Conservation (phyloP, 2,113 vertebrate genomes). For the Irena cyanogastra region DNA sequence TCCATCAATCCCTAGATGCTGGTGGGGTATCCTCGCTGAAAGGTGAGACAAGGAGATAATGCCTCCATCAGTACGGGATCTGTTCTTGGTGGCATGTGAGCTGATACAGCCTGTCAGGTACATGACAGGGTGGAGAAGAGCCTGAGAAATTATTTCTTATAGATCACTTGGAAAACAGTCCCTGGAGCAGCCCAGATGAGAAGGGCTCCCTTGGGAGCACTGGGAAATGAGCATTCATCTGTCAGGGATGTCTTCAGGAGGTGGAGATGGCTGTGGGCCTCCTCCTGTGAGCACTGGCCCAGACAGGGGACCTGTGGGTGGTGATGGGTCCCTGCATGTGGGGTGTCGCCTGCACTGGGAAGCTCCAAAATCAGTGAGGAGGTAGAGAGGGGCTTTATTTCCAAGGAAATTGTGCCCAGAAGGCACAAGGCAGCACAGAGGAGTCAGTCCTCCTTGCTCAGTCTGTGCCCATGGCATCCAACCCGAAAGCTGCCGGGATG, state of each 20-base stretch:
- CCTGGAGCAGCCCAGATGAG: slow-evolving; percentile 50
- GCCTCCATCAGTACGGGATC: slow-evolving; percentile 57
- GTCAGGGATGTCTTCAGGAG: slow-evolving; percentile 63
- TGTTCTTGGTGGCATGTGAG: slow-evolving; percentile 51
- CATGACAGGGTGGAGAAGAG: slow-evolving; percentile 60
- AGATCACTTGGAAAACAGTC: slow-evolving; percentile 67
- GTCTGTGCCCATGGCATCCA: neutral
- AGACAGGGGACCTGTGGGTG: neutral
- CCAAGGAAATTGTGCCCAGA: neutral
- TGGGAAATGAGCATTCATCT: slow-evolving; percentile 65
- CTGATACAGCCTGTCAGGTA: slow-evolving; percentile 68
- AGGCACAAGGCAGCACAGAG: neutral
- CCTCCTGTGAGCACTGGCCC: neutral
- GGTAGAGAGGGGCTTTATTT: neutral
- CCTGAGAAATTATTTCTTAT: slow-evolving; percentile 70
- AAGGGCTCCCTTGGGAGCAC: slow-evolving; percentile 58
- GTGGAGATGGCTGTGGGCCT: slow-evolving; percentile 19
- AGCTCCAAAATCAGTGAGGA: slow-evolving; percentile 18
- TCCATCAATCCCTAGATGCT: slow-evolving; percentile 53
- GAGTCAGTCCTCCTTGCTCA: neutral
- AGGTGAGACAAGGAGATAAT: slow-evolving; percentile 50
- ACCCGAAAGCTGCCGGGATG: neutral
- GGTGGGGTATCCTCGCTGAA: slow-evolving; percentile 29
- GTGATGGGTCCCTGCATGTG: slow-evolving; percentile 17
- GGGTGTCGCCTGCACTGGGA: neutral